phyloP scores from a whole-genome alignment of 2,888 invertebrate genomes.

The Gymnocheta viridis region DNA sequence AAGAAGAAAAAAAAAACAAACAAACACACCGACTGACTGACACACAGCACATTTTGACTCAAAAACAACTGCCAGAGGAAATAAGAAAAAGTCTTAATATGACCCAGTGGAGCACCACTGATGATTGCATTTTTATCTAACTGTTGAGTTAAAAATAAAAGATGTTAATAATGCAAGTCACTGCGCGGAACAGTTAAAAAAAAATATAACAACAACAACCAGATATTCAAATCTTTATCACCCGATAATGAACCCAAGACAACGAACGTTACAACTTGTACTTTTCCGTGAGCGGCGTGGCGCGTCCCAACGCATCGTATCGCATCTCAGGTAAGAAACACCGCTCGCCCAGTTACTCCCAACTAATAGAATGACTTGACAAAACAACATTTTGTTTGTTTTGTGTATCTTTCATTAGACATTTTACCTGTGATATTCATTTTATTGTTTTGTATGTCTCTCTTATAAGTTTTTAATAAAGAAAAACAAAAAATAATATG shows the following conservation, averaged over 20 bases:
- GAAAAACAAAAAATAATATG: neutral
- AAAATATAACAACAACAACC: neutral
- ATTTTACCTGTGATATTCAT: conserved; percentile 26
- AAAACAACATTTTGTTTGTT: neutral
- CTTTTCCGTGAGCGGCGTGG: neutral
- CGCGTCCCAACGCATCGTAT: too few species aligned
- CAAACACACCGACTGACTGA: neutral
- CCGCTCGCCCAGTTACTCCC: conserved; percentile 23
- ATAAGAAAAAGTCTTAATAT: conserved; percentile 24
- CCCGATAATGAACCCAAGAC: conserved; percentile 31
- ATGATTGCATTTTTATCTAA: conserved; percentile 8
- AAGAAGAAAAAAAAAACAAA: too few species aligned
- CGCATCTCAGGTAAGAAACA: conserved; percentile 10
- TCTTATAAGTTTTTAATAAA: conserved; percentile 55
- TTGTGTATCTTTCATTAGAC: conserved; percentile 32
- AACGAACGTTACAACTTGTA: conserved; percentile 15
- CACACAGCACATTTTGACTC: neutral
- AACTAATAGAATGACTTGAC: conserved; percentile 44
- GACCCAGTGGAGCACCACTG: conserved; percentile 32
- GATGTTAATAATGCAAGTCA: conserved; percentile 54
- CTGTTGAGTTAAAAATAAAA: conserved; percentile 36
- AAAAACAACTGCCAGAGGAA: neutral
- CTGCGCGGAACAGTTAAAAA: conserved; percentile 28
- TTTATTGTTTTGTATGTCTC: conserved; percentile 12
- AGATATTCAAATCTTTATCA: conserved; percentile 25